phyloP scores from a whole-genome alignment of 2,888 invertebrate species.

The Archaeoteleia sp. region DNA sequence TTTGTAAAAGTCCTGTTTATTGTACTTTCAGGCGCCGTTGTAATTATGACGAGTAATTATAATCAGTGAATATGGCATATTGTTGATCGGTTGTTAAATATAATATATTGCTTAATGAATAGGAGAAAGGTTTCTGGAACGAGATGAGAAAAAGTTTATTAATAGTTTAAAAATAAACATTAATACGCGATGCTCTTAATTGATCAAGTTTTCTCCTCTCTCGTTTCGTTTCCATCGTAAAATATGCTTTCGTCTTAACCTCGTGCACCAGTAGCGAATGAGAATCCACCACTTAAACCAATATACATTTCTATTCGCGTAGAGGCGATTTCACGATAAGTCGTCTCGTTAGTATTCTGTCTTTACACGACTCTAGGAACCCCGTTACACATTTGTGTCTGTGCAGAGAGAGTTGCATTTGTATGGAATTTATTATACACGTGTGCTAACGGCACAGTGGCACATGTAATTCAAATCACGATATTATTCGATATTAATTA shows the following conservation, averaged over 20 bases:
- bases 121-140: background rate
- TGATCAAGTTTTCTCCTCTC: conserved; percentile 3
- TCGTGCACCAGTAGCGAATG: background rate
- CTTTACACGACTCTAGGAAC: background rate
- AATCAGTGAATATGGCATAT: too few relatives aligned
- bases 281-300: background rate
- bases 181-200: background rate
- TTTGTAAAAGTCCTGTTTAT: too few relatives aligned
- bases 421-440: background rate
- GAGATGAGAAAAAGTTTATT: background rate
- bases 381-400: background rate
- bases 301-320: conserved; percentile 7
- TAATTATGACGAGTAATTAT: too few relatives aligned
- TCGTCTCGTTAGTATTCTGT: conserved; percentile 4
- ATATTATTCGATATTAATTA: conserved; percentile 3
- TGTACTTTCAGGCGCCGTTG: too few relatives aligned
- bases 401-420: background rate
- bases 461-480: background rate
- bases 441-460: background rate
- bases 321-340: conserved; percentile 9
- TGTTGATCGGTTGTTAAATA: too few relatives aligned
- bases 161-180: background rate
- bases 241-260: conserved; percentile 2
- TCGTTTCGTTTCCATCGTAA: background rate
- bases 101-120: too few relatives aligned